Evolutionary conservation across 1,140 invertebrate species (phyloP), one percentile per base, ranked within the genome.

Genomic region (Frieseomelitta varia): DNA sequence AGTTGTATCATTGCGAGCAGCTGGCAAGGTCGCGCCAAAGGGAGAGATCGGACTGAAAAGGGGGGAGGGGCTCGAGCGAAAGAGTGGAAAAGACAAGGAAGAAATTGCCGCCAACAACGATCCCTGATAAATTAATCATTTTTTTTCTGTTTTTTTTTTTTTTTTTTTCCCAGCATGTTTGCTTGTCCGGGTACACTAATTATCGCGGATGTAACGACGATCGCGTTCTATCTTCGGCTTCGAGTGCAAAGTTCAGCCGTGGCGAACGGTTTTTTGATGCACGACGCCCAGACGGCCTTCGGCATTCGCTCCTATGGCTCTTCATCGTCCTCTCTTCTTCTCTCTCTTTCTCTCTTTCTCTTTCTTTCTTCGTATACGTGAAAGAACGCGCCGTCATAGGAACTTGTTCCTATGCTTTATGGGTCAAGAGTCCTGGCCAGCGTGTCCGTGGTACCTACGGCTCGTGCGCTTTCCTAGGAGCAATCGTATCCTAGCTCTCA

Each of bases 331-430:
- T 24, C 51, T 34, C 30, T 34, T 34, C 24, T 47, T 47, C 39
- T 47, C 53, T 78, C 63, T 15, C 11, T n/a, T 30, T 65, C 17
- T 24, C 51, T 34, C 30, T 56, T 21, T 56, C 27, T 56, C 53
- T 24, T 3, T 74, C 72, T 34, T 30, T 21, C 53, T 24, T 21
- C 21, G 15, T 17, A n/a, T 39, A 74, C 19, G 27, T 8, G 15
- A 34, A 67, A 56, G 74, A 72, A 47, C 39, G 68, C 83, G 75
- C 81, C 85, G 84, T 91, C 90, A 91, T 92, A 89, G 84, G 85
- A 92, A 93, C 91, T 91, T 89, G 92, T 93, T 92, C 91, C 86
- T 89, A 91, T 93, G 88, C 39, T 93, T 93, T 93, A 92, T 92
- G 90, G 90, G 91, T 93, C 90, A 91, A 90, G 87, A 91, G 82